These are phyloP conservation scores for Acanthosoma haemorrhoidale DNA, from an alignment of 2,888 invertebrate species.

Conservation along the genomic window DNA sequence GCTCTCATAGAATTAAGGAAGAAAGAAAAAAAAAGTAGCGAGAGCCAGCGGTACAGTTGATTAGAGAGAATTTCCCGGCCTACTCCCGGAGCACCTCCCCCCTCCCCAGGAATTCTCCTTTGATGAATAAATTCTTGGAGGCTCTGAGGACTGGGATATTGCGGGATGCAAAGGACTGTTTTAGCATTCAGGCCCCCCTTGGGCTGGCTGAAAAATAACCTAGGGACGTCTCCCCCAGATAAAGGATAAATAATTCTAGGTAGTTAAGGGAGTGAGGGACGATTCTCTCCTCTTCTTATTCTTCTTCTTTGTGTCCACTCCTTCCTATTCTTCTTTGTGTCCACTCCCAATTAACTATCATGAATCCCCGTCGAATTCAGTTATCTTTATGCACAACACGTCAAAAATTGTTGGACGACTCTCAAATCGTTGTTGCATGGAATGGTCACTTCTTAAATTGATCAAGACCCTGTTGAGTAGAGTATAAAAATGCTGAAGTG, in stretches of 20 bases:
- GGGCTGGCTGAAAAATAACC: slow-evolving; percentile 25
- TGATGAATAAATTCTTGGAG: slow-evolving; percentile 31
- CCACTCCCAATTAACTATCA: neutral
- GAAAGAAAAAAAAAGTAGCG: neutral
- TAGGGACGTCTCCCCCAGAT: slow-evolving; percentile 20
- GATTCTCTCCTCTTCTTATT: neutral
- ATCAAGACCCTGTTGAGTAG: too few species aligned
- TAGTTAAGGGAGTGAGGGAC: slow-evolving; percentile 11
- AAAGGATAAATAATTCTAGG: slow-evolving; percentile 29
- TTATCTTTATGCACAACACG: too few species aligned
- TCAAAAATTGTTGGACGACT: too few species aligned
- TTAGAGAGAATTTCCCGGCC: slow-evolving; percentile 19
- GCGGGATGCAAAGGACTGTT: slow-evolving; percentile 30
- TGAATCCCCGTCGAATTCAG: neutral
- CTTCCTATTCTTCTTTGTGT: neutral
- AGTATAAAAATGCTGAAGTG: too few species aligned
- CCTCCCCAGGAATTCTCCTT: slow-evolving; percentile 22
- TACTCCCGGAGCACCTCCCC: neutral
- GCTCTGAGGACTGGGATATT: slow-evolving; percentile 18
- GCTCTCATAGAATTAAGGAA: neutral
- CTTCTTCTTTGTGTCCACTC: neutral
- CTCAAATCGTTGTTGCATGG: too few species aligned
- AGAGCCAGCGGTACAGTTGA: neutral
- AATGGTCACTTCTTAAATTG: too few species aligned
- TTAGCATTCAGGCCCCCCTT: slow-evolving; percentile 23